Conservation (phyloP, 2,113 vertebrate species). For the Lynx canadensis region DNA sequence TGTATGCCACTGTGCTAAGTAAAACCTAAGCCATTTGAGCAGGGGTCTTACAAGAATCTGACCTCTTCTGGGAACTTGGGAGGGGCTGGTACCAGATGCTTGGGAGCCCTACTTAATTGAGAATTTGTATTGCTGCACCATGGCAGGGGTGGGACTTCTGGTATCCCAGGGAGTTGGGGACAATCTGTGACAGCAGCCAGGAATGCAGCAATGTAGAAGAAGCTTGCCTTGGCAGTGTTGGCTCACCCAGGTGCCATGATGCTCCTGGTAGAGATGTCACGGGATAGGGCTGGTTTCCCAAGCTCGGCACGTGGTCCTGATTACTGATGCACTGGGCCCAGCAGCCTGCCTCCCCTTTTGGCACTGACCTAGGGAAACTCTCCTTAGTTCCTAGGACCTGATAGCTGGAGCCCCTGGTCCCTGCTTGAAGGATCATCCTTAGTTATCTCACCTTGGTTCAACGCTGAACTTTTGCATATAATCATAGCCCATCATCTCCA, state of each 20-base stretch:
- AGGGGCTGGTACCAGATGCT: not conserved
- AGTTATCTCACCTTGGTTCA: not conserved
- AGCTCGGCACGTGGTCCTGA: not conserved
- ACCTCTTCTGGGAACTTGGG: not conserved
- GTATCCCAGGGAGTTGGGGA: not conserved
- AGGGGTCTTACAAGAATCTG: not conserved
- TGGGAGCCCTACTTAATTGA: not conserved
- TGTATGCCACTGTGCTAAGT: not conserved
- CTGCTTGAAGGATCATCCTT: not conserved
- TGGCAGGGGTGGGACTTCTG: not conserved
- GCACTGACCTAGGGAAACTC: not conserved
- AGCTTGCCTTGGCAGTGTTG: not conserved
- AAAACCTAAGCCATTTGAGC: not conserved
- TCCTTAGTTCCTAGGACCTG: not conserved
- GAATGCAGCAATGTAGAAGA: not conserved
- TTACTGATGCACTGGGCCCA: not conserved
- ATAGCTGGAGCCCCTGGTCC: not conserved
- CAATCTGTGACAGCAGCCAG: not conserved
- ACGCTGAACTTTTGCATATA: not conserved
- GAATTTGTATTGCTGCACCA: not conserved
- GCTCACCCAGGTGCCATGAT: not conserved
- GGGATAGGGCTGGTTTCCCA: not conserved
- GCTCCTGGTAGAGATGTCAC: not conserved
- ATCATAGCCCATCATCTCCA: not conserved
- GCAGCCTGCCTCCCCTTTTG: not conserved